phyloP scores from a whole-genome alignment of 1,140 invertebrate genomes.

The Octopus sinensis region DNA sequence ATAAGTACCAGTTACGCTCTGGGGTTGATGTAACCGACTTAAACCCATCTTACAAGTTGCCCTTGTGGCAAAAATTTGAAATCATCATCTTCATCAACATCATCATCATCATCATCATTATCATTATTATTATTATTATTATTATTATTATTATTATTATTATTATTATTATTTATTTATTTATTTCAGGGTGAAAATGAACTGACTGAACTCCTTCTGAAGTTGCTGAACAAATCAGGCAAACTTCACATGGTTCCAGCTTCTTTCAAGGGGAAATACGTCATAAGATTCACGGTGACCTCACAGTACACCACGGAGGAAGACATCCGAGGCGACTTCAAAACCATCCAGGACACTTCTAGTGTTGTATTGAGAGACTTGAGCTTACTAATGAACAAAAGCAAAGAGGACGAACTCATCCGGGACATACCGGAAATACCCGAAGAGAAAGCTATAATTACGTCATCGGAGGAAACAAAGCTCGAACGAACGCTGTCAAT shows the following conservation, averaged over 20 bases:
- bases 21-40: too few species aligned
- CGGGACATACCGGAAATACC: neutral
- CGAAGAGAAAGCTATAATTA: neutral
- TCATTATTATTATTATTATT: too few species aligned
- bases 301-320: slow-evolving; percentile 83
- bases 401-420: neutral
- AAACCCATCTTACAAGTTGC: too few species aligned
- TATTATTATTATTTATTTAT: neutral
- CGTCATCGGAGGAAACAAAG: slow-evolving; percentile 4
- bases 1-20: too few species aligned
- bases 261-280: slow-evolving; percentile 71
- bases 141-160: too few species aligned
- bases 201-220: slow-evolving; percentile 54
- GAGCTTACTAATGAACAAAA: slow-evolving; percentile 13
- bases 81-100: too few species aligned
- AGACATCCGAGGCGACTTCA: slow-evolving; percentile 85
- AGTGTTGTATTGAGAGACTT: slow-evolving; percentile 63
- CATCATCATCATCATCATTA: too few species aligned
- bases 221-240: slow-evolving; percentile 51
- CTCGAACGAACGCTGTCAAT: slow-evolving; percentile 21
- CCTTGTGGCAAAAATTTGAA: too few species aligned
- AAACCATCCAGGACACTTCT: slow-evolving; percentile 78
- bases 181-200: slow-evolving; percentile 51
- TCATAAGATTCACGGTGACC: slow-evolving; percentile 90
- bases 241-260: slow-evolving; percentile 57